Conservation (phyloP, 1,140 invertebrate genomes). For the Dendrolimus punctatus region DNA sequence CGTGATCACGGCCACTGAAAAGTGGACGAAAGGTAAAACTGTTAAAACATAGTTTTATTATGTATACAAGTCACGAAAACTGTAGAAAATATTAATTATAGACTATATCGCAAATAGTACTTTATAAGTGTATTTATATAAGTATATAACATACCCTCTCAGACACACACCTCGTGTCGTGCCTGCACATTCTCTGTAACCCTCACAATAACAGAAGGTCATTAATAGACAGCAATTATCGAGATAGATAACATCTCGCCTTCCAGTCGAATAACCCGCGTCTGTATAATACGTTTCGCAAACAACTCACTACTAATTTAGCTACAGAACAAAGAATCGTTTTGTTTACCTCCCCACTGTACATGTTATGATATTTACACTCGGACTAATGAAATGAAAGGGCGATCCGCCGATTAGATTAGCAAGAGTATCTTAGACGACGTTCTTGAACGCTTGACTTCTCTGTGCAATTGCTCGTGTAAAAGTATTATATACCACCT, state of each 20-base stretch:
- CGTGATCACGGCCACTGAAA: no score
- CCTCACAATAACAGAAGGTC: background rate
- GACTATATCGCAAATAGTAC: no score
- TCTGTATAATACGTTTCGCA: slow-evolving; percentile 16
- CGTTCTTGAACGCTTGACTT: no score
- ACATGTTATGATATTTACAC: slow-evolving; percentile 6
- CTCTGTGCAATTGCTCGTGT: no score
- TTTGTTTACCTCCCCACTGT: slow-evolving; percentile 25
- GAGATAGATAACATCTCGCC: background rate
- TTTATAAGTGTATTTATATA: no score
- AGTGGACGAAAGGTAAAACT: no score
- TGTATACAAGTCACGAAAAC: no score
- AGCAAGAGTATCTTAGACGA: background rate
- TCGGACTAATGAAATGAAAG: slow-evolving; percentile 7
- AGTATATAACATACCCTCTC: no score
- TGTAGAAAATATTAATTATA: no score
- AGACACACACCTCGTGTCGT: no score
- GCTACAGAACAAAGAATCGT: slow-evolving; percentile 24
- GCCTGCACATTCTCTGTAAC: background rate
- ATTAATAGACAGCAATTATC: slow-evolving; percentile 1
- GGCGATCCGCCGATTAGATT: slow-evolving; percentile 5
- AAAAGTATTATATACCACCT: no score
- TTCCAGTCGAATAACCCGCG: slow-evolving; percentile 20
- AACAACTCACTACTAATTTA: slow-evolving; percentile 32
- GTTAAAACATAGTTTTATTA: no score